These are phyloP conservation scores for Patella ulyssiponensis DNA, from an alignment of 2,888 invertebrate genomes.

Conservation along the genomic window DNA sequence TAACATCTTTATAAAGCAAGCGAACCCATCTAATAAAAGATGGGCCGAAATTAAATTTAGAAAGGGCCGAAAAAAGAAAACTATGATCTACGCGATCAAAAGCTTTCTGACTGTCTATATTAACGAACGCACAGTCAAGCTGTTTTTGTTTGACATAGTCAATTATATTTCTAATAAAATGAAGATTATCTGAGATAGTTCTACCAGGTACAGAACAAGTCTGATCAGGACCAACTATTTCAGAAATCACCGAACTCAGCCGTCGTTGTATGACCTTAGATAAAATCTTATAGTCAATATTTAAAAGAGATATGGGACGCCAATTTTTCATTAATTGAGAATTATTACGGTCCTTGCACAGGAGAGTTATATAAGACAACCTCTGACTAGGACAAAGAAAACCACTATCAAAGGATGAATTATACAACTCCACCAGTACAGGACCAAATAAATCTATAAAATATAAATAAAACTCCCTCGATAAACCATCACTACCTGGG, in stretches of 20 bases:
- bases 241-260: conserved; percentile 31
- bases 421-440: conserved; percentile 23
- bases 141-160: conserved; percentile 44
- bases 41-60: conserved; percentile 40
- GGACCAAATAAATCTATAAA: conserved; percentile 30
- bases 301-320: conserved; percentile 45
- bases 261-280: conserved; percentile 41
- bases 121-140: conserved; percentile 35
- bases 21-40: conserved; percentile 41
- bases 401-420: conserved; percentile 28
- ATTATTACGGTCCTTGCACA: conserved; percentile 42
- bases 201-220: conserved; percentile 44
- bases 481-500: conserved; percentile 43
- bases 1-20: conserved; percentile 39
- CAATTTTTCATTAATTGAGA: conserved; percentile 38
- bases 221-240: conserved; percentile 40
- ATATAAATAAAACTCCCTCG: conserved; percentile 39
- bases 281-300: conserved; percentile 45
- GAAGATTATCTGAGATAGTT: conserved; percentile 46
- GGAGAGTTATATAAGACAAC: conserved; percentile 29
- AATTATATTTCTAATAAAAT: conserved; percentile 39
- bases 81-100: conserved; percentile 45
- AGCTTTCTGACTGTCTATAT: conserved; percentile 47
- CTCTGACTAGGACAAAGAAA: conserved; percentile 27
- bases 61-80: conserved; percentile 40